These are phyloP conservation scores for Lepus oiostolus DNA, from an alignment of 2,797 vertebrate genomes.

Conservation along the genomic window DNA sequence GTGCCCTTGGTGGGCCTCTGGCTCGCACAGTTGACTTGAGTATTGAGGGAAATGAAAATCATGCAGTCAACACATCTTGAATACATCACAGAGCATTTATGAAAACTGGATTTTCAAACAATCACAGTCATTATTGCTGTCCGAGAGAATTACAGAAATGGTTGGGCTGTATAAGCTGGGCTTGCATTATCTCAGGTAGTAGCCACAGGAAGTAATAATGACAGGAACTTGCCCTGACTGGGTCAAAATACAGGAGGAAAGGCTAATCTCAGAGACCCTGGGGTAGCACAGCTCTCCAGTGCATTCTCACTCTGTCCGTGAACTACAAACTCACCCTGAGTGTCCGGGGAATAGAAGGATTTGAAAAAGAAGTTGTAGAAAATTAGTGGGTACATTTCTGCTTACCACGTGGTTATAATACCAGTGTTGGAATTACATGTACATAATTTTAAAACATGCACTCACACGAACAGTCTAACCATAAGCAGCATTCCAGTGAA, in stretches of 20 bases:
- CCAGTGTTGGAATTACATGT: conserved; percentile 14
- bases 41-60: conserved; percentile 5
- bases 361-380: conserved; percentile 55
- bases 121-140: conserved; percentile 52
- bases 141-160: not conserved
- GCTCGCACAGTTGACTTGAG: not conserved
- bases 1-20: not conserved
- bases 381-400: conserved; percentile 56
- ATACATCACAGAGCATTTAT: not conserved
- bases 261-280: not conserved
- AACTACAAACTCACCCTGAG: conserved; percentile 46
- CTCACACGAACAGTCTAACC: conserved; percentile 1
- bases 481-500: conserved; percentile 32
- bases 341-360: conserved; percentile 38
- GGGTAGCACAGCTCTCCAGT: not conserved
- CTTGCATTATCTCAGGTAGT: not conserved
- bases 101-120: conserved; percentile 61
- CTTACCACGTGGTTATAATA: conserved; percentile 45
- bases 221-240: conserved; percentile 23
- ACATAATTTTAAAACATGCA: conserved; percentile 38
- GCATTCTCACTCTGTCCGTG: not conserved
- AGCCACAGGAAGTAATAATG: not conserved
- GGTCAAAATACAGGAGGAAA: conserved; percentile 32
- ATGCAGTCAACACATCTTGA: not conserved
- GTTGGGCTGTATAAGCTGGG: not conserved